phyloP scores from a whole-genome alignment of 2,113 vertebrate species.

The Emberiza fucata region DNA sequence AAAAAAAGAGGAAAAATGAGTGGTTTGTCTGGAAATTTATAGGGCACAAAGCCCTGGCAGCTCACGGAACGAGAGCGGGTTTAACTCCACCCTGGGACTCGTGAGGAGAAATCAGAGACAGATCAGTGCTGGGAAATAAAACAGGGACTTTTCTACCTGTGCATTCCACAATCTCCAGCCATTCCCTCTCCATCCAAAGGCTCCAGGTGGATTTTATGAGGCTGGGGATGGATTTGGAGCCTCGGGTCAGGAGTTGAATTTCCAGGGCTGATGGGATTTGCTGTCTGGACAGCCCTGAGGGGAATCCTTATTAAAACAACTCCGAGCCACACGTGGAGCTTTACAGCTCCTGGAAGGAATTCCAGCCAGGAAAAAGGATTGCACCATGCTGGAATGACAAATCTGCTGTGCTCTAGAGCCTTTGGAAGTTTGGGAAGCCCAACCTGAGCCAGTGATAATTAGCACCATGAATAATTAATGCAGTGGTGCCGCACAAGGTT shows the following conservation, averaged over 20 bases:
- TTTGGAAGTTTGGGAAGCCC: neutral
- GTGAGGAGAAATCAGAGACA: neutral
- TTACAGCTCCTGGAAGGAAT: conserved; percentile 22
- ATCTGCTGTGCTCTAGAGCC: neutral
- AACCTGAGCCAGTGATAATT: neutral
- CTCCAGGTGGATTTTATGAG: conserved; percentile 38
- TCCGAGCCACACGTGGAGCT: neutral
- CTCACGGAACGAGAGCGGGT: neutral
- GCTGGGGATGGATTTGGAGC: neutral
- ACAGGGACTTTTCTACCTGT: neutral
- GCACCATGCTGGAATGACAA: neutral
- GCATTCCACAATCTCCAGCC: neutral
- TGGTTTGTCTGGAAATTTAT: neutral
- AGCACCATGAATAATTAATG: neutral
- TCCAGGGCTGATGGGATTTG: neutral
- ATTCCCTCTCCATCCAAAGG: neutral
- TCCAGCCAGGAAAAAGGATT: neutral
- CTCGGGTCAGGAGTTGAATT: conserved; percentile 3
- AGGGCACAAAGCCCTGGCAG: neutral
- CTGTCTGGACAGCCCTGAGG: conserved; percentile 18
- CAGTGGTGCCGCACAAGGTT: rapidly evolving
- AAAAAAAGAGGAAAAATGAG: neutral
- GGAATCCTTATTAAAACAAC: conserved; percentile 46
- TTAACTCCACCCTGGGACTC: neutral
- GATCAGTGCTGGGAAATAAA: neutral